phyloP scores from a whole-genome alignment of 1,140 invertebrate genomes.

The Ceratosolen solmsi region DNA sequence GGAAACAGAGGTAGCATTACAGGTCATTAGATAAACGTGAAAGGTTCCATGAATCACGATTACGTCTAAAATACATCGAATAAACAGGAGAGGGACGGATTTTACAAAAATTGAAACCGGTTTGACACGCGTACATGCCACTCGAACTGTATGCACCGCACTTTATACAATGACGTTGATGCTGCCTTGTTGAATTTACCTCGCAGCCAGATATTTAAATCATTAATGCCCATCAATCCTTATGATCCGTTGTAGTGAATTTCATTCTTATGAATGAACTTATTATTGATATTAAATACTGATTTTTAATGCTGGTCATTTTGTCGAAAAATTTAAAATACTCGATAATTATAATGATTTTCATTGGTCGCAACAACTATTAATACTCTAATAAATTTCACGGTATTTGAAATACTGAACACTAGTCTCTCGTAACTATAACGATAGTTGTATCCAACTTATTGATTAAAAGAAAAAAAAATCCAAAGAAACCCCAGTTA shows the following conservation, averaged over 20 bases:
- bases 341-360: no score
- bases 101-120: slow-evolving; percentile 58
- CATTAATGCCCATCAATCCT: not conserved
- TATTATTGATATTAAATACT: no score
- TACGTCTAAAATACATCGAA: slow-evolving; percentile 38
- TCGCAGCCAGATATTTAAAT: slow-evolving; percentile 8
- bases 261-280: no score
- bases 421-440: no score
- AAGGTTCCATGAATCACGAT: slow-evolving; percentile 65
- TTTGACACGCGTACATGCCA: slow-evolving; percentile 59
- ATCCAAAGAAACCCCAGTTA: no score
- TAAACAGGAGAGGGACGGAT: slow-evolving; percentile 38
- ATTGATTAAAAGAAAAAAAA: not conserved
- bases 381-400: no score
- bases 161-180: slow-evolving; percentile 52
- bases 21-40: slow-evolving; percentile 64
- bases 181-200: not conserved
- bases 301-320: no score
- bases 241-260: no score
- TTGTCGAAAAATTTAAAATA: no score
- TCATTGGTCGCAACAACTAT: no score
- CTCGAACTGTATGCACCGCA: slow-evolving; percentile 48
- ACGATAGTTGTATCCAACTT: no score
- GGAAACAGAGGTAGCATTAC: slow-evolving; percentile 65
- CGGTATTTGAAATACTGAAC: no score